Evolutionary conservation across 2,797 vertebrate species (phyloP).

Genomic region (Glyptemys insculpta): DNA sequence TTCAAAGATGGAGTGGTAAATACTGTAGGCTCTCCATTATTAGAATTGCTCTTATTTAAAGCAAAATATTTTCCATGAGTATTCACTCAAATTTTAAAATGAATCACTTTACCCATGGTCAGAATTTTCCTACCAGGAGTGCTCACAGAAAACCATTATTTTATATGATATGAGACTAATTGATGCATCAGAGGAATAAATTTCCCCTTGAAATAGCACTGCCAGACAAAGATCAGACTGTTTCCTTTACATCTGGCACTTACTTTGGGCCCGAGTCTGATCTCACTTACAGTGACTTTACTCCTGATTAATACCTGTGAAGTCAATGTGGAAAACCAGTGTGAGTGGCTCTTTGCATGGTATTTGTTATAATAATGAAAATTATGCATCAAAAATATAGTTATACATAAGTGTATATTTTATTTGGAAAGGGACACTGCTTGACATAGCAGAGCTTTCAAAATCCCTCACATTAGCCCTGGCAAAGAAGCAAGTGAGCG

Average conservation of each 20-base stretch:
- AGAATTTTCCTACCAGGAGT: neutral
- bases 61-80: neutral
- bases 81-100: neutral
- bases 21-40: neutral
- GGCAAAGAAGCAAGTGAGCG: neutral
- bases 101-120: neutral
- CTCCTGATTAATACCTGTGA: neutral
- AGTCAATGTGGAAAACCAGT: neutral
- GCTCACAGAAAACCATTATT: neutral
- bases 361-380: neutral
- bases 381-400: accelerated
- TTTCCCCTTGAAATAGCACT: neutral
- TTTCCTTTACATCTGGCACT: neutral
- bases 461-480: neutral
- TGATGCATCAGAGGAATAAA: neutral
- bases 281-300: neutral
- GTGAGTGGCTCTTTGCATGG: neutral
- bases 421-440: neutral
- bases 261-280: neutral
- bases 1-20: neutral
- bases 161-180: neutral
- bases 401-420: neutral
- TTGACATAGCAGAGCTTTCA: neutral
- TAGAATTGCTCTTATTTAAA: neutral
- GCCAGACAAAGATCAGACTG: neutral